These are phyloP conservation scores for Dasyurus viverrinus DNA, from an alignment of 2,113 vertebrate species.

Conservation along the genomic window DNA sequence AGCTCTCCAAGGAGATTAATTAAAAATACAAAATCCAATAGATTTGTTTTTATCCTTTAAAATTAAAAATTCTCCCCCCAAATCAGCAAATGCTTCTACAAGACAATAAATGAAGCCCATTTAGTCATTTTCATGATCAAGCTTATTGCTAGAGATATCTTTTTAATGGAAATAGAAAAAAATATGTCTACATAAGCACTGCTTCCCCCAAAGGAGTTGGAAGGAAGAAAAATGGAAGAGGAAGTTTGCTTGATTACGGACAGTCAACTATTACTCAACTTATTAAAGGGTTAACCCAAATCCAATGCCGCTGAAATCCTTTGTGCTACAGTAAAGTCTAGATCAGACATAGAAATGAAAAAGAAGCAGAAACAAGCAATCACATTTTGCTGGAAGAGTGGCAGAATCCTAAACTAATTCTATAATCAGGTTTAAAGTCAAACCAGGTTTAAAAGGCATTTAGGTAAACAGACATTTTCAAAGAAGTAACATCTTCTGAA, in stretches of 20 bases:
- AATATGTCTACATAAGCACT: background rate
- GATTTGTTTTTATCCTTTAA: background rate
- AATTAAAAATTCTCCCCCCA: background rate
- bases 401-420: conserved; percentile 2
- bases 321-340: background rate
- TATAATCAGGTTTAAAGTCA: background rate
- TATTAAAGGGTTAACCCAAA: background rate
- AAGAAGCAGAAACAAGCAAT: background rate
- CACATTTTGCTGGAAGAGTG: conserved; percentile 26
- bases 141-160: background rate
- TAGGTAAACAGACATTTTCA: background rate
- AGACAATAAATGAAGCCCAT: background rate
- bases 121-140: background rate
- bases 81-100: background rate
- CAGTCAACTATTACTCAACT: background rate
- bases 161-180: conserved; percentile 15
- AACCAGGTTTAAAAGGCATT: conserved; percentile 5
- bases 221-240: background rate
- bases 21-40: conserved; percentile 52
- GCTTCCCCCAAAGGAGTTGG: background rate
- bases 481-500: background rate
- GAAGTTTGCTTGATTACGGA: background rate
- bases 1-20: conserved; percentile 49
- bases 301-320: background rate
- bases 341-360: conserved; percentile 22